Base-by-base conservation (phyloP, 2,113 vertebrate genomes). In the Nycticebus coucang region DNA sequence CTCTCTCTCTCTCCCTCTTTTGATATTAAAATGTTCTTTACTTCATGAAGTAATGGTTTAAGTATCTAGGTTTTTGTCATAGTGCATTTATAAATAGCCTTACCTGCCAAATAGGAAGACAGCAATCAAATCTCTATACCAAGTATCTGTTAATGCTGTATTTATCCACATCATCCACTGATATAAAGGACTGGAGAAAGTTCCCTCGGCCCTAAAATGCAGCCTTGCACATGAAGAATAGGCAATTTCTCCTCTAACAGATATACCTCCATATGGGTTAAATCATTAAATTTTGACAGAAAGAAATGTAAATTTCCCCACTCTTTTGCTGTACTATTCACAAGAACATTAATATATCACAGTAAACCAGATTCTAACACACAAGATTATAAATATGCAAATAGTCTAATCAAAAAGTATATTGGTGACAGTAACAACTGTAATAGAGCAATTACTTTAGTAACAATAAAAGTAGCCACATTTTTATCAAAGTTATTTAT, bases 401-500 rank as follows among this genome's bases (percentile, higher is more conserved):
- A 91, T 81, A 71, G 41, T 72, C 79, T 89, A 80, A 83, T 83
- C 41, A 75, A 87, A 93, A 79, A 68, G 21, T 41, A 33, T 45
- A 86, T 2, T 26, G 17, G 7, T 64, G 37, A 85, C n/a, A 95
- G 28, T 71, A 74, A 95, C 77, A 92, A 90, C 2, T 92, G 17
- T 83, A 90, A 71, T 11, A 72, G 71, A 84, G 62, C 17, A 60
- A 57, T 69, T 83, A 84, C 82, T 94, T 89, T 53, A 33, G 21
- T 59, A 89, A 93, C 30, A 91, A 35, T 55, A 85, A 80, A 88
- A 79, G 53, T 53, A 72, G 12, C 19, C 87, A 86, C 87, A 45
- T 91, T 90, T 45, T 95, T 92, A 80, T 60, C 28, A 84, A 94
- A 24, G 60, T 81, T 89, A 95, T 95, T 93, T 93, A 64, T 55